These are phyloP conservation scores for Drosophila vallismaia DNA, from an alignment of 2,888 invertebrate species.

Conservation along the genomic window DNA sequence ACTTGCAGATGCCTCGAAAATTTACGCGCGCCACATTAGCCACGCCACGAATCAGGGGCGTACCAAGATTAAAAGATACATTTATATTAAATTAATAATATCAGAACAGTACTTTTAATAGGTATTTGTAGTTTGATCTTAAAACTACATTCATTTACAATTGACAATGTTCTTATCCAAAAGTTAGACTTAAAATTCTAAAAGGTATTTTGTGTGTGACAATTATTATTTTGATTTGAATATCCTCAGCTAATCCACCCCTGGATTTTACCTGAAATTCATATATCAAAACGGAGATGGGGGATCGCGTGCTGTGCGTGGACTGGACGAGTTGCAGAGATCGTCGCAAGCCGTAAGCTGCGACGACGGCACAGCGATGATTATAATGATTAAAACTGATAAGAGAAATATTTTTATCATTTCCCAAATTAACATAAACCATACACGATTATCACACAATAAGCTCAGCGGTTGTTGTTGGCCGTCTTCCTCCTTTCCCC, in stretches of 20 bases:
- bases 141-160: too few relatives aligned
- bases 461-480: conserved; percentile 50
- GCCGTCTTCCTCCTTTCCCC: conserved; percentile 13
- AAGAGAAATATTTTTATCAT: conserved; percentile 82
- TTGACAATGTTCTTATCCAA: too few relatives aligned
- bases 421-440: conserved; percentile 78
- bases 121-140: too few relatives aligned
- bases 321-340: conserved; percentile 36
- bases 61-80: not conserved
- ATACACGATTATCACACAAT: conserved; percentile 77
- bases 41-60: conserved; percentile 30
- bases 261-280: conserved; percentile 12
- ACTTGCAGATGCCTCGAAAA: conserved; percentile 48
- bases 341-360: conserved; percentile 34
- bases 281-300: conserved; percentile 6
- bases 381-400: conserved; percentile 80
- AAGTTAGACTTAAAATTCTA: too few relatives aligned
- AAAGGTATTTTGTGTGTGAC: too few relatives aligned
- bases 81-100: not conserved
- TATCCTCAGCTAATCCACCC: conserved; percentile 5
- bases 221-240: not conserved
- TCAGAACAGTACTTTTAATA: too few relatives aligned
- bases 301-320: conserved; percentile 75
- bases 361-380: conserved; percentile 74
- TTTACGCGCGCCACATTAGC: conserved; percentile 67